These are phyloP conservation scores for Cryptocheilus praepositus DNA, from an alignment of 2,888 invertebrate species.

Conservation along the genomic window DNA sequence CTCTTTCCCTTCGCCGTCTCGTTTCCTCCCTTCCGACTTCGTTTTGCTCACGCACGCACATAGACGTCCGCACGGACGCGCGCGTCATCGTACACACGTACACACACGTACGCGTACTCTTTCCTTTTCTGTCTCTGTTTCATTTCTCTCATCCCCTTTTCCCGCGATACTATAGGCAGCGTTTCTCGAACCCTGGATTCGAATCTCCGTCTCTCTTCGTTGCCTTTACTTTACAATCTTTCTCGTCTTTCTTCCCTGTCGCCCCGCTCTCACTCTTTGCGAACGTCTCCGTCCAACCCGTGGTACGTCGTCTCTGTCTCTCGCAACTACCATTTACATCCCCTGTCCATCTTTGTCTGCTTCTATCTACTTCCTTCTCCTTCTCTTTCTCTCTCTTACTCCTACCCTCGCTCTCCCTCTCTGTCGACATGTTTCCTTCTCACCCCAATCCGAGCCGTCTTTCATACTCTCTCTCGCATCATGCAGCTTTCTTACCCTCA, in stretches of 20 bases:
- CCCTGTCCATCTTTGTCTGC: conserved; percentile 28
- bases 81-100: background rate
- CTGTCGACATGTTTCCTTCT: too few species aligned
- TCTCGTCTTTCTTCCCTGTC: conserved; percentile 48
- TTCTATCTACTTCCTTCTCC: conserved; percentile 24
- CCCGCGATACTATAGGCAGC: conserved; percentile 42
- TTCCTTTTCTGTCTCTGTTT: conserved; percentile 37
- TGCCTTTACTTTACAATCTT: conserved; percentile 49
- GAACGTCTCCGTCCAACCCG: conserved; percentile 34
- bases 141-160: conserved; percentile 23
- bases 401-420: conserved; percentile 27
- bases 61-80: conserved; percentile 23
- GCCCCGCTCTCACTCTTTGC: conserved; percentile 31
- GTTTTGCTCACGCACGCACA: conserved; percentile 21
- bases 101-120: background rate
- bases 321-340: conserved; percentile 33
- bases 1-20: background rate
- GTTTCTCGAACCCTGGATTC: conserved; percentile 58
- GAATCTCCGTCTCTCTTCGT: conserved; percentile 54
- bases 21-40: conserved; percentile 6
- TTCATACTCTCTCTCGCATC: too few species aligned
- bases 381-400: conserved; percentile 47
- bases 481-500: conserved; percentile 25
- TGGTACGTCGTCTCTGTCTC: conserved; percentile 36
- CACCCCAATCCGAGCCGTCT: too few species aligned